Base-by-base conservation (phyloP, 2,888 invertebrate species). In the Imbricaverruca yamaguchii region DNA sequence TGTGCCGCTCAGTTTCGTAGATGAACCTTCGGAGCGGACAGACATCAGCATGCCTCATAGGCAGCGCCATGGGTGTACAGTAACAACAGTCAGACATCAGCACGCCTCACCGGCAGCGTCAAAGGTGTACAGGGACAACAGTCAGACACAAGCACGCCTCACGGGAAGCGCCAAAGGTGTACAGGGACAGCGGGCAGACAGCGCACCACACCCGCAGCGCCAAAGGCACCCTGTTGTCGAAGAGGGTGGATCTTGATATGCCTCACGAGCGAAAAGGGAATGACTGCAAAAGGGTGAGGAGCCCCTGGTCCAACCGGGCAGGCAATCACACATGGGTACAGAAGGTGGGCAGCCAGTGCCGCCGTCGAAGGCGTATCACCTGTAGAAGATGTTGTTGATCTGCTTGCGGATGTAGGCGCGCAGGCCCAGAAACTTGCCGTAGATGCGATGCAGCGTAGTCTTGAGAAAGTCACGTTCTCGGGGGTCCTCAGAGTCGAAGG, bases 401-500 rank as follows among this genome's bases (percentile, higher is more conserved):
- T 99, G 98, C 91, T 98, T 98, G 87, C 99, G 92, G 89, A 99
- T 99, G 90, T 97, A 99, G 87, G 98, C 98, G 88, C 99, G 92
- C 88, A 99, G 92, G 84, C 98, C 98, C 87, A 99, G 91, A 90
- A 99, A 99, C 91, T 99, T 99, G 86, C 98, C 99, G 90, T 99
- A 98, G 89, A 99, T 98, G 89, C 98, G 93, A 90, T 99, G 99
- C 87, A 99, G 91, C 86, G 98, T 97, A 86, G 98, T 99, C 91
- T 99, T 99, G 86, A 99, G 91, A 88, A 98, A 96, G 90, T 99
- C 99, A 87, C 99, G 92, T 89, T 99, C 99, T 85, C 99, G 92
- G 82, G 99, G 99, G 89, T 99, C 99, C 90, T 99, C 99, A 85
- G 97, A 97, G 90, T 99, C 99, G 89, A 99, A 99, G 88, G 99